A percentile compares a stretch with the other conserved stretches of the same genome.
Evolutionary conservation across 1,140 invertebrate species (phyloP).

Genomic region (Microplitis mediator): DNA sequence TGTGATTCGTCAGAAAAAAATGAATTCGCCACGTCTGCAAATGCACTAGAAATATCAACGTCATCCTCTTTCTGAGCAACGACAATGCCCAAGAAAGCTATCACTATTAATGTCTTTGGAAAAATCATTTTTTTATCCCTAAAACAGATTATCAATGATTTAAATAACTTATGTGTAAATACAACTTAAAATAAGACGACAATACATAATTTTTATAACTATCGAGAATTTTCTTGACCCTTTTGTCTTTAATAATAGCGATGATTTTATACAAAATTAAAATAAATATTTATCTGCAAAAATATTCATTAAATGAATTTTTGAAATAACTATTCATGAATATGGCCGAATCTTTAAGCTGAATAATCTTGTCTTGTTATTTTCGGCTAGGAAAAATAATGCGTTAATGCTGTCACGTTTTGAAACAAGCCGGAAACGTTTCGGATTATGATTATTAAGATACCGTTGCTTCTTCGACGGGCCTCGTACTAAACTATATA

Average conservation of each 20-base stretch:
- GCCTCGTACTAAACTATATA: neutral
- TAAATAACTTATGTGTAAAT: neutral
- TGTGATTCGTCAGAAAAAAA: slow-evolving; percentile 44
- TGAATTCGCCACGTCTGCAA: slow-evolving; percentile 52
- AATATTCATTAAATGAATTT: too few species aligned
- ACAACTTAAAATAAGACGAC: neutral
- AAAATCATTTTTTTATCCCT: slow-evolving; percentile 44
- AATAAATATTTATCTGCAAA: too few species aligned
- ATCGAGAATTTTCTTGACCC: too few species aligned
- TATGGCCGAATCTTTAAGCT: too few species aligned
- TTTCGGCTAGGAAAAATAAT: neutral
- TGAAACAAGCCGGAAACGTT: slow-evolving; percentile 52
- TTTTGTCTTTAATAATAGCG: too few species aligned
- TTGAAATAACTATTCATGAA: too few species aligned
- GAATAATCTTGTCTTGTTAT: too few species aligned
- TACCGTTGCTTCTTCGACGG: slow-evolving; percentile 50
- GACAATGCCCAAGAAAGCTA: slow-evolving; percentile 39
- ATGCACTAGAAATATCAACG: slow-evolving; percentile 45
- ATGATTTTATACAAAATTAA: too few species aligned
- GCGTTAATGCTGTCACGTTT: slow-evolving; percentile 8
- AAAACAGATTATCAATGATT: slow-evolving; percentile 11
- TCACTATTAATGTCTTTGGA: slow-evolving; percentile 39
- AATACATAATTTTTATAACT: neutral
- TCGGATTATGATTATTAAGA: slow-evolving; percentile 50
- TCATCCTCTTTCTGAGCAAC: slow-evolving; percentile 45